These are phyloP conservation scores for Chloroceryle amazona DNA, from an alignment of 2,797 vertebrate genomes.

Conservation along the genomic window DNA sequence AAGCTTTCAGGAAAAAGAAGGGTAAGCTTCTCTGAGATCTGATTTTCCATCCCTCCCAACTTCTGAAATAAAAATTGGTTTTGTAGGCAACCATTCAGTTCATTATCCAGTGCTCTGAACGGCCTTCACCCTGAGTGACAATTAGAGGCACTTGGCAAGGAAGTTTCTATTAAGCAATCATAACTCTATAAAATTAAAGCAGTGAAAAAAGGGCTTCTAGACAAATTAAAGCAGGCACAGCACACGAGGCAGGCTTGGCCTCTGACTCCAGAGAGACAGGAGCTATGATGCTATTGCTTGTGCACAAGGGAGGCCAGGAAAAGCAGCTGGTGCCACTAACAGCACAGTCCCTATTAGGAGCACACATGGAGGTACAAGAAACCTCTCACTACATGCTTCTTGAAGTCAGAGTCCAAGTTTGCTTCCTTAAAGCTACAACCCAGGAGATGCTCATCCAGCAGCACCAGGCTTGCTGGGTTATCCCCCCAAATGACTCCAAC, in stretches of 20 bases:
- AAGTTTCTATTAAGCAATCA: background rate
- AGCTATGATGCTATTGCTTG: accelerated
- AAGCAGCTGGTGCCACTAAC: accelerated
- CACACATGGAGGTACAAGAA: background rate
- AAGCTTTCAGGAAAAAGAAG: background rate
- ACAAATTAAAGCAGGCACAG: background rate
- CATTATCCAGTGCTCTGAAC: background rate
- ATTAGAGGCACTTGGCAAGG: background rate
- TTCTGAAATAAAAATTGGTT: constrained; percentile 8
- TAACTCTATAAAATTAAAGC: background rate
- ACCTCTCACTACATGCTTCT: background rate
- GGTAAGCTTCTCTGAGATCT: background rate
- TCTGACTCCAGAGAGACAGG: background rate
- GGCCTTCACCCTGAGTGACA: background rate
- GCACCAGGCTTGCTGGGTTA: background rate
- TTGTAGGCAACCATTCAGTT: background rate
- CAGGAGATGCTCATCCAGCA: background rate
- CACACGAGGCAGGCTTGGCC: background rate
- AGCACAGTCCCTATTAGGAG: background rate
- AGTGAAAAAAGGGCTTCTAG: background rate
- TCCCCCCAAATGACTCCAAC: background rate
- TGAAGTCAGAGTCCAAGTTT: background rate
- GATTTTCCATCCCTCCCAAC: background rate
- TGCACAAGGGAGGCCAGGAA: background rate
- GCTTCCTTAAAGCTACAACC: background rate